These are phyloP conservation scores for Drosophila gaucha DNA, from an alignment of 2,888 invertebrate genomes.

Conservation along the genomic window DNA sequence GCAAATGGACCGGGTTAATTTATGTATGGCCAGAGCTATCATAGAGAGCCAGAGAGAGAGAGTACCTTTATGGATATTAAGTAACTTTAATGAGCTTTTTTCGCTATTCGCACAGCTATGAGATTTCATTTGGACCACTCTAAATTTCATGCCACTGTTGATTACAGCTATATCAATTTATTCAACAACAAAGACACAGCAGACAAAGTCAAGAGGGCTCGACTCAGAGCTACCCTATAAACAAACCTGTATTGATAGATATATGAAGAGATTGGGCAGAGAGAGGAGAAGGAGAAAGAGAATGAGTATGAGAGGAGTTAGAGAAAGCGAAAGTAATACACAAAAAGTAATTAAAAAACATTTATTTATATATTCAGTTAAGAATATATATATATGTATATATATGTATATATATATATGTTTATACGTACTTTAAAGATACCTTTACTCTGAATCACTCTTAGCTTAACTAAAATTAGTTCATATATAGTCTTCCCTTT, in stretches of 20 bases:
- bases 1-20: slow-evolving; percentile 38
- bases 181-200: background rate
- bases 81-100: slow-evolving; percentile 29
- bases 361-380: too few relatives aligned
- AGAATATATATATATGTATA: too few relatives aligned
- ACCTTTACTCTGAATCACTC: too few relatives aligned
- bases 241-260: background rate
- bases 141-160: slow-evolving; percentile 7
- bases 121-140: slow-evolving; percentile 11
- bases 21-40: slow-evolving; percentile 24
- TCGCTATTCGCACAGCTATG: slow-evolving; percentile 5
- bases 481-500: too few relatives aligned
- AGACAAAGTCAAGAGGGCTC: too few relatives aligned
- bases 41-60: background rate
- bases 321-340: background rate
- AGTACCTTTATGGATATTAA: slow-evolving; percentile 35
- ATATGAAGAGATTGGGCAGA: too few relatives aligned
- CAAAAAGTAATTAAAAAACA: too few relatives aligned
- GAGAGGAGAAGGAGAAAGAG: too few relatives aligned
- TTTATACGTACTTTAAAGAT: too few relatives aligned
- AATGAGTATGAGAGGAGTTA: background rate
- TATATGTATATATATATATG: too few relatives aligned
- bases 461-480: too few relatives aligned
- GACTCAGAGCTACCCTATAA: background rate
- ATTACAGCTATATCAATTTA: slow-evolving; percentile 17